Conservation (phyloP, 2,888 invertebrate species). For the Himalopsyche kuldschensis region DNA sequence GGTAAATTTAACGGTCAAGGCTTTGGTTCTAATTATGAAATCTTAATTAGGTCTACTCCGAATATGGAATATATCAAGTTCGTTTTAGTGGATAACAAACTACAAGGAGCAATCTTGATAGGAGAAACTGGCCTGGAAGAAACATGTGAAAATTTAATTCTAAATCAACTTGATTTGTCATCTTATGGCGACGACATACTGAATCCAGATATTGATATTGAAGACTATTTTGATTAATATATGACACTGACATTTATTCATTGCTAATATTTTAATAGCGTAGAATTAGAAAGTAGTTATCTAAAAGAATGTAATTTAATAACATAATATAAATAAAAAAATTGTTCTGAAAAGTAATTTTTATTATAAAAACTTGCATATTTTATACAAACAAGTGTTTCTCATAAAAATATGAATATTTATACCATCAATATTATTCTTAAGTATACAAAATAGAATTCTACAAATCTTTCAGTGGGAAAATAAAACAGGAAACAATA, state of each 20-base stretch:
- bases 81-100: conserved; percentile 76
- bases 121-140: conserved; percentile 98
- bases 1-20: conserved; percentile 94
- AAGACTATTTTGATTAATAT: conserved; percentile 95
- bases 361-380: too few species aligned
- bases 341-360: too few species aligned
- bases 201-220: conserved; percentile 95
- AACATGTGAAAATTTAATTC: conserved; percentile 95
- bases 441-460: too few species aligned
- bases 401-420: too few species aligned
- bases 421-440: too few species aligned
- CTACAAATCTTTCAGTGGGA: too few species aligned
- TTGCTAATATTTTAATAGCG: too few species aligned
- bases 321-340: too few species aligned
- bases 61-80: conserved; percentile 84
- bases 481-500: too few species aligned
- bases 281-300: too few species aligned
- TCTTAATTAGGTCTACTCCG: conserved; percentile 81
- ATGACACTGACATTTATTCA: neutral
- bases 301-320: too few species aligned
- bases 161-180: conserved; percentile 89
- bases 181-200: conserved; percentile 89
- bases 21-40: conserved; percentile 77
- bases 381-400: too few species aligned
- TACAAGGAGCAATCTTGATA: conserved; percentile 93